Percentiles rank a stretch among this genome's conserved stretches.
These are phyloP conservation scores for Heterochromis multidens DNA, from an alignment of 2,113 vertebrate species.

Conservation along the genomic window DNA sequence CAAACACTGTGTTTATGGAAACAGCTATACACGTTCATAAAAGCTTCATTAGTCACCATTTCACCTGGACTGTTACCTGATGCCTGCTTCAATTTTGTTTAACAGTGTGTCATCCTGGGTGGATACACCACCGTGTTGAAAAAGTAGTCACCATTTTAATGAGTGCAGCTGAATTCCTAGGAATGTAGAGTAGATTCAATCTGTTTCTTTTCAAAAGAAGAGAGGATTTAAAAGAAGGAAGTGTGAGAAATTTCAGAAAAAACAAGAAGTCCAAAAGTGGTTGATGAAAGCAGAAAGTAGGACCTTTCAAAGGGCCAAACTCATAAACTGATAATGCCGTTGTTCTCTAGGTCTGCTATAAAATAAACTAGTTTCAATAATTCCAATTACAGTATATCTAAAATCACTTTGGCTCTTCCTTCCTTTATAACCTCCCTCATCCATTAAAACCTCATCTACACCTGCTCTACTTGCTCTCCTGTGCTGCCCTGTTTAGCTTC, in stretches of 20 bases:
- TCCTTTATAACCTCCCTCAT: not conserved
- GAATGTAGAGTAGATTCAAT: conserved; percentile 12
- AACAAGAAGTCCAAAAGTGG: not conserved
- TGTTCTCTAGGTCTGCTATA: not conserved
- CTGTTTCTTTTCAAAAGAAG: not conserved
- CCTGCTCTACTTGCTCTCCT: conserved; percentile 37
- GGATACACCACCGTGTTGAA: not conserved
- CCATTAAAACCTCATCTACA: not conserved
- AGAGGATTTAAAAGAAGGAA: conserved; percentile 30
- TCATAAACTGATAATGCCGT: not conserved
- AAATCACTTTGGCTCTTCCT: conserved; percentile 1
- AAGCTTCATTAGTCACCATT: not conserved
- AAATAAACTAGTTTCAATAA: not conserved
- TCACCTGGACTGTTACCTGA: not conserved
- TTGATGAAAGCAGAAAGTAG: not conserved
- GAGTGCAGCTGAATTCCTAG: not conserved
- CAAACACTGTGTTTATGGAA: not conserved
- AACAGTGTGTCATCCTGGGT: not conserved
- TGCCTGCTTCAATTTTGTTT: not conserved
- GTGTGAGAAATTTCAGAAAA: not conserved
- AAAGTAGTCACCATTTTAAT: not conserved
- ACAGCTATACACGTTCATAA: not conserved
- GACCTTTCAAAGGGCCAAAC: not conserved
- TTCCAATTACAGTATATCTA: not conserved
- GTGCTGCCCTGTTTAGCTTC: conserved; percentile 35